A percentile compares a stretch with the other conserved stretches of the same genome.
These are phyloP conservation scores for Rotaria magnacalcarata DNA, from an alignment of 2,888 invertebrate species.

Conservation along the genomic window DNA sequence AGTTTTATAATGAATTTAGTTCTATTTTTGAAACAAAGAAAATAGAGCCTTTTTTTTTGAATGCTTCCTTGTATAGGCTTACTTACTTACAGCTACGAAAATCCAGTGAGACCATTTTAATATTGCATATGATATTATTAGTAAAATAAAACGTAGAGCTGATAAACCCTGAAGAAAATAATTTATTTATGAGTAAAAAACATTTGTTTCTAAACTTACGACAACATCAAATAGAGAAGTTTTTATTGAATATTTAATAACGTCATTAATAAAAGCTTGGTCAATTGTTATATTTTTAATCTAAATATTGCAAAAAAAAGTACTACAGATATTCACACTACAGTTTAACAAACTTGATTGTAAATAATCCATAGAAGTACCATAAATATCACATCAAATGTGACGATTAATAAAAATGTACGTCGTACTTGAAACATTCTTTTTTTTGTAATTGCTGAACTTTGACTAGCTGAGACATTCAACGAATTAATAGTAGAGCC, in stretches of 20 bases:
- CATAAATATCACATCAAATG: constrained; percentile 31
- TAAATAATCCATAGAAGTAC: constrained; percentile 22
- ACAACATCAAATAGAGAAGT: constrained; percentile 25
- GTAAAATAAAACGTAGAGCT: background rate
- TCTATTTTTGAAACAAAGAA: too few relatives aligned
- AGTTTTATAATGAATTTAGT: too few relatives aligned
- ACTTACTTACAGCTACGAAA: constrained; percentile 38
- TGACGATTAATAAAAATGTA: constrained; percentile 25
- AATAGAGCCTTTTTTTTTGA: background rate
- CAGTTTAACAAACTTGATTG: background rate
- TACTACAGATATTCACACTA: too few relatives aligned
- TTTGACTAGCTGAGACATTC: background rate
- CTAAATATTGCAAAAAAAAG: background rate
- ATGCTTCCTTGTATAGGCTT: background rate
- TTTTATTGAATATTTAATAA: constrained; percentile 3
- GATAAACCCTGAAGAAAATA: background rate
- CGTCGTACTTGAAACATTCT: constrained; percentile 35
- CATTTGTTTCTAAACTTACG: background rate
- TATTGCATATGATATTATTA: constrained; percentile 3
- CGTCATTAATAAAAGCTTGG: background rate
- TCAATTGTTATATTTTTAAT: background rate
- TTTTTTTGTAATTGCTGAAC: background rate
- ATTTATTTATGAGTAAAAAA: background rate
- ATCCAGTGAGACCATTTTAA: constrained; percentile 30
- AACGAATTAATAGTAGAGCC: background rate